Evolutionary conservation across 2,888 invertebrate species (phyloP).

Genomic region (Trachelus tabidus): DNA sequence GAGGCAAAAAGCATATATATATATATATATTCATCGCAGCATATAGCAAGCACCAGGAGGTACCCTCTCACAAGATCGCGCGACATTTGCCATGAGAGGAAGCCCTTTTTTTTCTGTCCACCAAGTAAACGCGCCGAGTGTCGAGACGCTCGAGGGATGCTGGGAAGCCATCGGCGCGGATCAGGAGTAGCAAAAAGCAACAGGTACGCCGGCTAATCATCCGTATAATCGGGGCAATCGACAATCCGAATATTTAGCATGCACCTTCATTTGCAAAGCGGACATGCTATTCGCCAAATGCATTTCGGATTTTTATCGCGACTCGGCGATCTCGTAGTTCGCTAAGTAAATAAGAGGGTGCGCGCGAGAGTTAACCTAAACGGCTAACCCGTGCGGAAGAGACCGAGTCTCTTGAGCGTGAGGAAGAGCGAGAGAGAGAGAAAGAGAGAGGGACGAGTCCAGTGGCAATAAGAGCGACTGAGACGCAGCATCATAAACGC

Average conservation of each 20-base stretch:
- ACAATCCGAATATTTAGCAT: slow-evolving; percentile 30
- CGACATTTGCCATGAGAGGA: no score
- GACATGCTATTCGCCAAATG: slow-evolving; percentile 16
- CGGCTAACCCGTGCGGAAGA: slow-evolving; percentile 38
- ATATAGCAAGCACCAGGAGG: no score
- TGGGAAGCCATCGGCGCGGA: no score
- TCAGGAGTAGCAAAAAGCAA: not conserved
- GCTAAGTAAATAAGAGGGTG: slow-evolving; percentile 55
- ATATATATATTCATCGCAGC: no score
- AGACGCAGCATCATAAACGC: slow-evolving; percentile 47
- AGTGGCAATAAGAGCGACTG: slow-evolving; percentile 15
- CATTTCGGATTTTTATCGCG: slow-evolving; percentile 40
- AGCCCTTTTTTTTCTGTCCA: no score
- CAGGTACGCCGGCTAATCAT: slow-evolving; percentile 25
- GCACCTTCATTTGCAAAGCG: slow-evolving; percentile 43
- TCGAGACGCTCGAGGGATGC: no score
- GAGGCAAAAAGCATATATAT: not conserved
- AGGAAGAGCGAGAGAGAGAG: not conserved
- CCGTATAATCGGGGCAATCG: slow-evolving; percentile 1
- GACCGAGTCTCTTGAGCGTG: not conserved
- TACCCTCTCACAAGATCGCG: no score
- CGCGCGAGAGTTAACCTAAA: slow-evolving; percentile 52
- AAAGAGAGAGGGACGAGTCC: not conserved
- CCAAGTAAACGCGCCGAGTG: no score
- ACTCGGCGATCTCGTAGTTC: slow-evolving; percentile 46